phyloP scores from a whole-genome alignment of 2,888 invertebrate genomes.

The Clistopyga incitator region DNA sequence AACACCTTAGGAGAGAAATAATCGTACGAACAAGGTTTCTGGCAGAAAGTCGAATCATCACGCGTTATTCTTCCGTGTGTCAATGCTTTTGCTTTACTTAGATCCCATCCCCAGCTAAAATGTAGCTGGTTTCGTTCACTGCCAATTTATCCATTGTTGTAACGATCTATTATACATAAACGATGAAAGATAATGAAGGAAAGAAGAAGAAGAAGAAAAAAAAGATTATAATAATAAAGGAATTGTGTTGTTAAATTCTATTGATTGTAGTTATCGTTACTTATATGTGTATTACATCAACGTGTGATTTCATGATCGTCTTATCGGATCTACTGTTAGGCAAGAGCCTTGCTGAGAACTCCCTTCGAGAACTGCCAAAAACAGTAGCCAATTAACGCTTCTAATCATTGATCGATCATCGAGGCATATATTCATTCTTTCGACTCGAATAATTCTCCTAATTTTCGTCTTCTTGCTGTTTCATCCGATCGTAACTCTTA shows the following conservation, averaged over 20 bases:
- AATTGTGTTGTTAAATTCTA: slow-evolving; percentile 72
- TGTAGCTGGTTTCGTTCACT: slow-evolving; percentile 77
- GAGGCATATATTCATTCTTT: slow-evolving; percentile 14
- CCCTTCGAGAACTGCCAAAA: slow-evolving; percentile 71
- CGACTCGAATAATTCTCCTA: slow-evolving; percentile 5
- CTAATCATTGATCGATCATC: slow-evolving; percentile 31
- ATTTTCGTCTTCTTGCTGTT: neutral
- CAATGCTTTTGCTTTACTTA: slow-evolving; percentile 68
- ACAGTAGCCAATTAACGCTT: slow-evolving; percentile 61
- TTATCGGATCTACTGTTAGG: slow-evolving; percentile 39
- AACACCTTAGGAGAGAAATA: slow-evolving; percentile 9
- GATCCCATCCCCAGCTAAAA: slow-evolving; percentile 69
- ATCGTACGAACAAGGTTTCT: slow-evolving; percentile 35
- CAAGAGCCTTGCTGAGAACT: slow-evolving; percentile 30
- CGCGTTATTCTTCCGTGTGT: slow-evolving; percentile 65
- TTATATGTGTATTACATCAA: slow-evolving; percentile 52
- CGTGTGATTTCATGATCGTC: slow-evolving; percentile 29
- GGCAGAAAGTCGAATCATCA: slow-evolving; percentile 51
- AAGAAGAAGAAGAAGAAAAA: slow-evolving; percentile 33
- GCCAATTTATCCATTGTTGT: slow-evolving; percentile 78
- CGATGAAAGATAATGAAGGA: slow-evolving; percentile 4
- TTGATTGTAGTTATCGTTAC: slow-evolving; percentile 65
- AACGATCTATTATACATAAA: slow-evolving; percentile 67
- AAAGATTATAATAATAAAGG: slow-evolving; percentile 67
- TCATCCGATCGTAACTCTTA: neutral